A percentile compares a stretch with the other conserved stretches of the same genome.
Evolutionary conservation across 1,140 invertebrate genomes (phyloP).

Genomic region (Microplitis demolitor): DNA sequence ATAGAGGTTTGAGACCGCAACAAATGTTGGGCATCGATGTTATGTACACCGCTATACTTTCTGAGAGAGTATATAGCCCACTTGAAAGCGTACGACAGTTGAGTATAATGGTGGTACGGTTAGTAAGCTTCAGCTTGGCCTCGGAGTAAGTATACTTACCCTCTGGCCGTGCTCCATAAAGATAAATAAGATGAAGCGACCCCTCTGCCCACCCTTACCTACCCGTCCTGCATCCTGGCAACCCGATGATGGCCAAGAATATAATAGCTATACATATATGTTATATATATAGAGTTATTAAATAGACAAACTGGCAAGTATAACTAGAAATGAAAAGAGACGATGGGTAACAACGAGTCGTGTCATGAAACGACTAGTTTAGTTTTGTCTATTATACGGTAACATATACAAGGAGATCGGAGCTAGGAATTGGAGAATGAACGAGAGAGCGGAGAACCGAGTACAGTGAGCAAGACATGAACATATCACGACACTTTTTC

Average conservation of each 20-base stretch:
- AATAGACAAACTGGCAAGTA: slow-evolving; percentile 7
- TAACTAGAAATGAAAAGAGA: neutral
- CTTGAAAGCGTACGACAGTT: neutral
- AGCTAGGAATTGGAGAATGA: too few relatives aligned
- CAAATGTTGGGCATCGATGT: neutral
- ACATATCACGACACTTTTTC: slow-evolving; percentile 37
- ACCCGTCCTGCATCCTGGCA: slow-evolving; percentile 14
- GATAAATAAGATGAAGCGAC: slow-evolving; percentile 56
- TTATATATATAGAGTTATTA: neutral
- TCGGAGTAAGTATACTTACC: slow-evolving; percentile 59
- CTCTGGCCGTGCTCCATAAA: slow-evolving; percentile 62
- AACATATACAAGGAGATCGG: too few relatives aligned
- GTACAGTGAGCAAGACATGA: neutral
- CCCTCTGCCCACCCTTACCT: slow-evolving; percentile 20
- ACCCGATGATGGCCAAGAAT: slow-evolving; percentile 15
- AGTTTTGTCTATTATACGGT: too few relatives aligned
- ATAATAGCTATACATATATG: slow-evolving; percentile 10
- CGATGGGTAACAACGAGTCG: too few relatives aligned
- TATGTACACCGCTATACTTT: neutral
- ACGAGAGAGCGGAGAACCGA: neutral
- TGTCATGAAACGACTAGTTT: too few relatives aligned
- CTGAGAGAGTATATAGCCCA: neutral
- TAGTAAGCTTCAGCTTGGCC: slow-evolving; percentile 19
- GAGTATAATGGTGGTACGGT: neutral
- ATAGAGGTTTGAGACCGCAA: slow-evolving; percentile 2